Evolutionary conservation across 2,888 invertebrate genomes (phyloP).

Genomic region (Flabesymbios commensalis): DNA sequence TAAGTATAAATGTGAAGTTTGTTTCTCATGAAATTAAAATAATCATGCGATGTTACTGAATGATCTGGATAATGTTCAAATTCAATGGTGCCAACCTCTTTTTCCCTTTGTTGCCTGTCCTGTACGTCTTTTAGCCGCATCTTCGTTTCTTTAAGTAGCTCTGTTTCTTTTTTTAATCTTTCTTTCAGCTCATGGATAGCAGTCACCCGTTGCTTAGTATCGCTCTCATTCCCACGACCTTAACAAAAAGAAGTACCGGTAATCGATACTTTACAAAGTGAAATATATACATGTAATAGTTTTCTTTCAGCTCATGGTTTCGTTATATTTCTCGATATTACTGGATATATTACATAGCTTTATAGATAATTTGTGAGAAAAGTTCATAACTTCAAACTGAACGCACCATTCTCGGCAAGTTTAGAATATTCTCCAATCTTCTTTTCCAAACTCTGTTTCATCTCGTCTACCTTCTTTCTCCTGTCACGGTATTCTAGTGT

Average conservation of each 20-base stretch:
- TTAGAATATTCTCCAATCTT: conserved; percentile 54
- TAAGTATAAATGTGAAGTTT: too few species aligned
- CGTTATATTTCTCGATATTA: too few species aligned
- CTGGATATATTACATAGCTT: too few species aligned
- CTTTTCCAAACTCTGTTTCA: conserved; percentile 53
- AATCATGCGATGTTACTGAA: too few species aligned
- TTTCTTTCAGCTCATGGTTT: too few species aligned
- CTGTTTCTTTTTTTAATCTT: conserved; percentile 48
- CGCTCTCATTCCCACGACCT: conserved; percentile 43
- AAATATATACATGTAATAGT: too few species aligned
- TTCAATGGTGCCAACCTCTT: conserved; percentile 42
- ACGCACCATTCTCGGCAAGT: conserved; percentile 49
- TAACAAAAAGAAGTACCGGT: background rate
- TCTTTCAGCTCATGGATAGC: conserved; percentile 55
- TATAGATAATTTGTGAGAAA: too few species aligned
- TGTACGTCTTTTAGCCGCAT: conserved; percentile 45
- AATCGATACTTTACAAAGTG: too few species aligned
- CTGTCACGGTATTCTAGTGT: conserved; percentile 49
- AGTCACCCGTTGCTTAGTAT: conserved; percentile 50
- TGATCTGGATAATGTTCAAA: too few species aligned
- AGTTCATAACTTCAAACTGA: too few species aligned
- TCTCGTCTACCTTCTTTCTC: conserved; percentile 43
- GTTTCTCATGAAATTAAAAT: too few species aligned
- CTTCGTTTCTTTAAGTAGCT: conserved; percentile 47
- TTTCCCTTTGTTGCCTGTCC: conserved; percentile 48